phyloP scores from a whole-genome alignment of 1,140 invertebrate genomes.

The Calycopis cecrops region DNA sequence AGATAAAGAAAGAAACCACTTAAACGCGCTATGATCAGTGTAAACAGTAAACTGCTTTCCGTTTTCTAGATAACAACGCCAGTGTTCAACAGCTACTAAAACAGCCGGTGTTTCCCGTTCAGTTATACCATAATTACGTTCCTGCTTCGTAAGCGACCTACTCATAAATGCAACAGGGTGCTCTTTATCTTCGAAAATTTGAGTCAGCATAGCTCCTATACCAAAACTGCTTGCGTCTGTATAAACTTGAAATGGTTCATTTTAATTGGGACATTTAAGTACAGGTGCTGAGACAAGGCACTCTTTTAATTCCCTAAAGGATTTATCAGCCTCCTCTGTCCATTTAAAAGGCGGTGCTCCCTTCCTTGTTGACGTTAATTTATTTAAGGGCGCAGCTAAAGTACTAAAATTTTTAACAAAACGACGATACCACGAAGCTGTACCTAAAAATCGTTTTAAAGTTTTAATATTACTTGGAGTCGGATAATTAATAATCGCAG shows the following conservation, averaged over 20 bases:
- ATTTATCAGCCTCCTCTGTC: background rate
- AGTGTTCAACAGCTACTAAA: conserved; percentile 27
- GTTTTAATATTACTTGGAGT: background rate
- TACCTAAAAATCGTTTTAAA: background rate
- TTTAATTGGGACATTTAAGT: conserved; percentile 1
- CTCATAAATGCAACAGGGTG: conserved; percentile 31
- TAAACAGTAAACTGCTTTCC: conserved; percentile 18
- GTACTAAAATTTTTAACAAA: background rate
- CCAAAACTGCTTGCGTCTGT: background rate
- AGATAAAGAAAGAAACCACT: conserved; percentile 42
- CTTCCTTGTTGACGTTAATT: background rate
- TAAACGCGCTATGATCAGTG: conserved; percentile 20
- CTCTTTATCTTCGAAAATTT: conserved; percentile 11
- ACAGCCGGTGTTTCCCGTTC: conserved; percentile 27
- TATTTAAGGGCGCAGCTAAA: background rate
- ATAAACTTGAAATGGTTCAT: background rate
- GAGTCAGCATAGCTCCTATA: background rate
- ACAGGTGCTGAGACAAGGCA: background rate
- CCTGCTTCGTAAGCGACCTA: conserved; percentile 18
- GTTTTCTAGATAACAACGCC: conserved; percentile 31
- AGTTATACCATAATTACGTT: conserved; percentile 28
- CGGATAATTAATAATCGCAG: background rate
- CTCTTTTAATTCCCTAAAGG: background rate
- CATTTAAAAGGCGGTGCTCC: background rate
- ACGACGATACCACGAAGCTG: background rate